Base-by-base conservation (phyloP, 2,113 vertebrate genomes). In the Propithecus coquereli region DNA sequence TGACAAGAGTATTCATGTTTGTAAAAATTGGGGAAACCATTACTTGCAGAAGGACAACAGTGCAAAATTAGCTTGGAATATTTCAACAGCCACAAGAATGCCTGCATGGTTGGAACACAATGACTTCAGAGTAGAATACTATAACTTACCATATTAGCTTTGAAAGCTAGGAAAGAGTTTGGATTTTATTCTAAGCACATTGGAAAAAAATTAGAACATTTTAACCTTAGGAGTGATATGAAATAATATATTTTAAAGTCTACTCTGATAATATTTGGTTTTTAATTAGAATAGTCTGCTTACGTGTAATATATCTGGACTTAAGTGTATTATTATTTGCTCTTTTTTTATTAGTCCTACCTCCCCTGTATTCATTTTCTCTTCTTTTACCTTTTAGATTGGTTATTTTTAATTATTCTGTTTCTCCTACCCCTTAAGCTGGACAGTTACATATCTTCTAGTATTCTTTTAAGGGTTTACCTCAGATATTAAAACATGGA, bases 1-100 rank as follows among this genome's bases (percentile, higher is more conserved):
- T 94, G 66, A 87, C 16, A 70, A n/a, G 59, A 94, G 45, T 86
- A 65, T 59, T 10, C 68, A 90, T 30, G 25, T 94, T 92, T 92
- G 30, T 47, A 95, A 81, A 94, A 83, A 16, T 2, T 73, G 3
- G 32, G n/a, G 50, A 87, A 97, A 66, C 18, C 30, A 30, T 66
- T 92, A 32, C 54, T 77, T 94, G 6, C 73, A 77, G 37, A 77
- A 37, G 30, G 34, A 63, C 23, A 71, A 30, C 68, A 85, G 34
- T 20, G 3, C 12, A 90, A 68, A 94, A 87, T 34, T 84, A 94
- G 5, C 77, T 68, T 77, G 27, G 18, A 77, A 70, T 90, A 52
- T 77, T 71, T 83, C n/a, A 91, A 61, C 37, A 76, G 70, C 8
- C 7, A 73, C 80, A 81, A 52, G 30, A 93, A 66, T 14, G 14